Evolutionary conservation across 2,113 vertebrate genomes (phyloP).

Genomic region (Sitta europaea): DNA sequence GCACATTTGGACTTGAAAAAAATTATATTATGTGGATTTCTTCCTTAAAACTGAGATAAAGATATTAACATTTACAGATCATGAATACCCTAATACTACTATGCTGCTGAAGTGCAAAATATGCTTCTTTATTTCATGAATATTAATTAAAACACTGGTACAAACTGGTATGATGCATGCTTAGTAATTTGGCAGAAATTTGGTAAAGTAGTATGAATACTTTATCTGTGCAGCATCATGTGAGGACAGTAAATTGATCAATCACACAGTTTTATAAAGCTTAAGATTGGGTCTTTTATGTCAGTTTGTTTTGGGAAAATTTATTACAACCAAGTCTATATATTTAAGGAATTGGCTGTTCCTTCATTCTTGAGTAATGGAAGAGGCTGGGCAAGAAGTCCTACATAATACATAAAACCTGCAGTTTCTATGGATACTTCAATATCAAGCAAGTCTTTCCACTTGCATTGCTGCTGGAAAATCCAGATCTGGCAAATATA

Average conservation of each 20-base stretch:
- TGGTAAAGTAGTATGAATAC: not conserved
- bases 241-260: not conserved
- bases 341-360: not conserved
- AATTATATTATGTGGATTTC: not conserved
- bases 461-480: not conserved
- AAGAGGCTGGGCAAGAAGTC: not conserved
- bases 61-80: not conserved
- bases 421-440: slow-evolving; percentile 9
- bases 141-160: not conserved
- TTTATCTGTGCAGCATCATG: not conserved
- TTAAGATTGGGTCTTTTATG: not conserved
- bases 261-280: not conserved
- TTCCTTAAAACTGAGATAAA: not conserved
- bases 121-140: not conserved
- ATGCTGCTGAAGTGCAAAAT: not conserved
- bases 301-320: not conserved
- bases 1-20: not conserved
- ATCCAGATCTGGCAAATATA: not conserved
- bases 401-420: not conserved
- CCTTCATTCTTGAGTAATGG: not conserved
- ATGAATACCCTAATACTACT: not conserved
- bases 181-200: not conserved
- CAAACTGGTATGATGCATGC: not conserved
- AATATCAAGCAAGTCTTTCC: not conserved
- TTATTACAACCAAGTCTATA: not conserved